phyloP scores from a whole-genome alignment of 2,113 vertebrate species.

The Rhodinocichla rosea region DNA sequence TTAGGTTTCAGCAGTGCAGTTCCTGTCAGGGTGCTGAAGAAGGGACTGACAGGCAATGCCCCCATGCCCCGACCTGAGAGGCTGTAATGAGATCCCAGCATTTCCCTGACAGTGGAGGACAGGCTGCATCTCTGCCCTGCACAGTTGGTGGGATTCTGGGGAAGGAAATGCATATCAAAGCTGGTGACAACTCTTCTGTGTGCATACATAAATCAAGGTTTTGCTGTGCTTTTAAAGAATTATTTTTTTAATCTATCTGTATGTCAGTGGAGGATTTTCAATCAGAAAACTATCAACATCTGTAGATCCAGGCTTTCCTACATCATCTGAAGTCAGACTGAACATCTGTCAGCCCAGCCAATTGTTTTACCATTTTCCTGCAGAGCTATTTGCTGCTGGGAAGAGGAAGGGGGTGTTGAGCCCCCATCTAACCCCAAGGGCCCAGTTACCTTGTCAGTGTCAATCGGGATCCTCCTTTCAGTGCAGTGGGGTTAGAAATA shows the following conservation, averaged over 20 bases:
- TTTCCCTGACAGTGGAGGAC: neutral
- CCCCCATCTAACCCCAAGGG: neutral
- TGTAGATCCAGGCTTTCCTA: neutral
- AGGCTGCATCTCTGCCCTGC: neutral
- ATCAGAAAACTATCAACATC: neutral
- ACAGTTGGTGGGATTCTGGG: neutral
- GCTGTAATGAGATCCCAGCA: neutral
- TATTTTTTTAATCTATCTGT: neutral
- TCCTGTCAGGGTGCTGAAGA: neutral
- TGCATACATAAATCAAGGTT: neutral
- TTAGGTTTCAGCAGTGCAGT: neutral
- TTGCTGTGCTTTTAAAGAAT: neutral
- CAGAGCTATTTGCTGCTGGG: neutral
- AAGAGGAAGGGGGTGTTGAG: neutral
- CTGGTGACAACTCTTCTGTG: neutral
- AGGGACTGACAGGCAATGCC: neutral
- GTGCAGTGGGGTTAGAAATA: neutral
- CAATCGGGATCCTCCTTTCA: neutral
- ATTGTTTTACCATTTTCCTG: neutral
- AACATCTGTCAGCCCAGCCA: neutral
- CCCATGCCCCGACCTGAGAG: neutral
- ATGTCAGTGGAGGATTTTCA: neutral
- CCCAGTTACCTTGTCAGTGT: neutral
- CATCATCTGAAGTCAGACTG: neutral
- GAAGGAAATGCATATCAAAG: neutral